A percentile compares a stretch with the other conserved stretches of the same genome.
Evolutionary conservation across 1,140 invertebrate genomes (phyloP).

Genomic region (Drosophila carrolli): DNA sequence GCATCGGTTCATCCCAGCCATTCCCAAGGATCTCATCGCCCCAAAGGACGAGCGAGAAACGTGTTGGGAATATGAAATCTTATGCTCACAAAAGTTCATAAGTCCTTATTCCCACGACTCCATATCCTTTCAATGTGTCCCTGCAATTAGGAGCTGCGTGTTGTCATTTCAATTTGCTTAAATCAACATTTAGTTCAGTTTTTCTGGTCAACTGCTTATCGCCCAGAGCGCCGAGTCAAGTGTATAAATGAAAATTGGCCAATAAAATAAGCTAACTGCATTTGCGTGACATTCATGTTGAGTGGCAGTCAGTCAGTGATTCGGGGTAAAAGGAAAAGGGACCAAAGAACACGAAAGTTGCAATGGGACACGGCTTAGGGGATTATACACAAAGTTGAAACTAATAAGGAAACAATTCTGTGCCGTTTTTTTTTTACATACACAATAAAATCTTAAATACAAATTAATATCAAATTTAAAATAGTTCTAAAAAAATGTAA

Average conservation of each 20-base stretch:
- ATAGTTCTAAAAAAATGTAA: too few species aligned
- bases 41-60: slow-evolving; percentile 9
- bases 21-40: neutral
- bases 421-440: neutral
- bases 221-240: slow-evolving; percentile 6
- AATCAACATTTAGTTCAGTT: slow-evolving; percentile 52
- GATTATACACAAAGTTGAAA: slow-evolving; percentile 4
- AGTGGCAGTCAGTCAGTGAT: slow-evolving; percentile 30
- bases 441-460: too few species aligned
- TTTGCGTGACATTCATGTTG: slow-evolving; percentile 73
- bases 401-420: slow-evolving; percentile 10
- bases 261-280: slow-evolving; percentile 75
- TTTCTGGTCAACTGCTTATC: slow-evolving; percentile 28
- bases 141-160: slow-evolving; percentile 46
- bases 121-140: slow-evolving; percentile 10
- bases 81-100: slow-evolving; percentile 21
- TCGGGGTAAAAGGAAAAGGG: neutral
- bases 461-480: too few species aligned
- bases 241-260: slow-evolving; percentile 46
- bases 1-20: slow-evolving; percentile 27
- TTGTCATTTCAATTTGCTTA: slow-evolving; percentile 62
- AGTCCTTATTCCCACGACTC: slow-evolving; percentile 10
- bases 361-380: neutral
- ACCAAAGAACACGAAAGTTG: neutral
- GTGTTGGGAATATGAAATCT: slow-evolving; percentile 45